Base-by-base conservation (phyloP, 2,888 invertebrate genomes). In the Chaetogeoica ovagalla region DNA sequence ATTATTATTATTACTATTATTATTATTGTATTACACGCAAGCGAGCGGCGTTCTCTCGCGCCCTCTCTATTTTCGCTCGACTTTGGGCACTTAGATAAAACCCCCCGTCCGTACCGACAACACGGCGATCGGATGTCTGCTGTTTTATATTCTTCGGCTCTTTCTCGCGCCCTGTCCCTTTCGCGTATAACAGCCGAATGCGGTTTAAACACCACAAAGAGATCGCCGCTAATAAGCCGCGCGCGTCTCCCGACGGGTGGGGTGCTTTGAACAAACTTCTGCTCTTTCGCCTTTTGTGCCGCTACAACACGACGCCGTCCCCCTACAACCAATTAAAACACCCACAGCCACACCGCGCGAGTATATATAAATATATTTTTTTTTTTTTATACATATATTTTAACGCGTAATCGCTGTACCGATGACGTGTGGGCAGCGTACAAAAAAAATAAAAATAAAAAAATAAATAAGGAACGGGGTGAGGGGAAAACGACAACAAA, bases 141-240 rank as follows among this genome's bases (percentile, higher is more conserved):
- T 30, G 30, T 30, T 30, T 30, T 30, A 30, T 30, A 30, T 30
- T 2, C 30, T 2, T 4, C 2, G 30, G 2, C 30, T 30, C 30
- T 30, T 30, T 30, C 13, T 11, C 48, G 43, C 52, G 43, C 55
- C n/a, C n/a, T 55, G 13, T 11, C 55, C 30, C 68, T 55, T 62
- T 74, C 43, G 62, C 23, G 39, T n/a, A 30, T 30, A 30, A 30
- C 30, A 30, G 62, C 70, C 55, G 62, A 55, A 79, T 62, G 30
- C 30, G 77, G 77, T 63, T 79, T 79, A 79, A 79, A 79, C 70
- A 79, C 77, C 77, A 79, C 77, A 79, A 79, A 79, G 77, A 70
- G 70, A 70, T 69, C 60, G 23, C 55, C 65, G 17, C 77, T 79
- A 79, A 79, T 79, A 79, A 79, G 77, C 77, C 77, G 70, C 30